phyloP scores from a whole-genome alignment of 2,888 invertebrate genomes.

The Mongoloraphidia duomilia region DNA sequence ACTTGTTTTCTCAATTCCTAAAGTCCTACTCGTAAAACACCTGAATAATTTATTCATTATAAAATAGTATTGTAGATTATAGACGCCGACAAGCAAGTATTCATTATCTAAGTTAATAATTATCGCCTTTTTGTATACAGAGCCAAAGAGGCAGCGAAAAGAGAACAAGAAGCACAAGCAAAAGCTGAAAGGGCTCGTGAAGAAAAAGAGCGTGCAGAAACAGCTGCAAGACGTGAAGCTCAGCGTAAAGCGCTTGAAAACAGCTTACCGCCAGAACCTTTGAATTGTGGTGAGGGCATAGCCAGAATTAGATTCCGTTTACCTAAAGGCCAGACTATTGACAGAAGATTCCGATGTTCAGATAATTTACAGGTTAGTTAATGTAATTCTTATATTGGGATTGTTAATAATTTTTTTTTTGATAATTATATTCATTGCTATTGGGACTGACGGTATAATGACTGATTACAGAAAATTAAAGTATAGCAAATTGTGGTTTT shows the following conservation, averaged over 20 bases:
- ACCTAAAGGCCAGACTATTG: conserved; percentile 62
- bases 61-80: too few relatives aligned
- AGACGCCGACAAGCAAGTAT: too few relatives aligned
- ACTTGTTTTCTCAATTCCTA: too few relatives aligned
- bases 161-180: conserved; percentile 58
- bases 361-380: conserved; percentile 38
- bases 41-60: too few relatives aligned
- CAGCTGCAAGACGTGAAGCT: conserved; percentile 63
- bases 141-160: conserved; percentile 77
- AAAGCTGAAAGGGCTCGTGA: conserved; percentile 56
- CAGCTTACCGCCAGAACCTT: conserved; percentile 60
- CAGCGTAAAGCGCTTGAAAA: conserved; percentile 43
- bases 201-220: conserved; percentile 58
- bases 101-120: background rate
- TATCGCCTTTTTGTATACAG: conserved; percentile 28
- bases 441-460: background rate
- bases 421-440: background rate
- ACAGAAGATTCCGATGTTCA: conserved; percentile 56
- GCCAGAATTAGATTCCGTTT: conserved; percentile 69
- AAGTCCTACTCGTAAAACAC: too few relatives aligned
- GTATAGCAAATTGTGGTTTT: too few relatives aligned
- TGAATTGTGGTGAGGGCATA: conserved; percentile 38
- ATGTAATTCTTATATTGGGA: background rate
- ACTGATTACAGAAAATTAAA: too few relatives aligned
- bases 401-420: conserved; percentile 1